phyloP scores from a whole-genome alignment of 2,888 invertebrate species.

The Mimas tiliae region DNA sequence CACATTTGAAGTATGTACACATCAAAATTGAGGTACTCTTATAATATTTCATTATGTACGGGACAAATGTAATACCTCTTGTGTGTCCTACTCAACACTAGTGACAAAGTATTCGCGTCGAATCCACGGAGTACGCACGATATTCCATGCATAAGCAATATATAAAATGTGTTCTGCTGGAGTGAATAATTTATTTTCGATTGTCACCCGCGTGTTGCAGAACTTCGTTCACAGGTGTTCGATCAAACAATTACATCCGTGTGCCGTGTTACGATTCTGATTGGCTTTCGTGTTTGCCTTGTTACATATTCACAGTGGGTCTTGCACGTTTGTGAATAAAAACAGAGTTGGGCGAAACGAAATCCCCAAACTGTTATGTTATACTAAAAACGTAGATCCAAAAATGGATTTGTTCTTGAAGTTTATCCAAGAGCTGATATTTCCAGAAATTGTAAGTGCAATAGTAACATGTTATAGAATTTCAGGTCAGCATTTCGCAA shows the following conservation, averaged over 20 bases:
- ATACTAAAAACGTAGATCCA: constrained; percentile 25
- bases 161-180: constrained; percentile 67
- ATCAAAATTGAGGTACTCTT: too few relatives aligned
- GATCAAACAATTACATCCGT: constrained; percentile 59
- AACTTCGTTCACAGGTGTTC: constrained; percentile 63
- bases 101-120: constrained; percentile 55
- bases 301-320: constrained; percentile 37
- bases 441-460: not conserved
- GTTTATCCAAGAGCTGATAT: not conserved
- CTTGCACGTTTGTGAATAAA: constrained; percentile 33
- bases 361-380: constrained; percentile 34
- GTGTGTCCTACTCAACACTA: too few relatives aligned
- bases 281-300: constrained; percentile 36
- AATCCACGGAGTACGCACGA: constrained; percentile 52
- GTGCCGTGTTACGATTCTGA: constrained; percentile 44
- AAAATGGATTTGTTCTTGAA: not conserved
- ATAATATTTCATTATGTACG: too few relatives aligned
- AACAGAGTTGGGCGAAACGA: constrained; percentile 30
- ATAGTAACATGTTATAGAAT: too few relatives aligned
- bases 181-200: constrained; percentile 75
- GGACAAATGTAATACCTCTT: too few relatives aligned
- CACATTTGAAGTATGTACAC: too few relatives aligned
- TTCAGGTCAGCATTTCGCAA: too few relatives aligned
- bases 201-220: constrained; percentile 58
- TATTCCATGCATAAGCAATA: constrained; percentile 75